These are phyloP conservation scores for Hemibagrus guttatus DNA, from an alignment of 2,797 vertebrate genomes.

Conservation along the genomic window DNA sequence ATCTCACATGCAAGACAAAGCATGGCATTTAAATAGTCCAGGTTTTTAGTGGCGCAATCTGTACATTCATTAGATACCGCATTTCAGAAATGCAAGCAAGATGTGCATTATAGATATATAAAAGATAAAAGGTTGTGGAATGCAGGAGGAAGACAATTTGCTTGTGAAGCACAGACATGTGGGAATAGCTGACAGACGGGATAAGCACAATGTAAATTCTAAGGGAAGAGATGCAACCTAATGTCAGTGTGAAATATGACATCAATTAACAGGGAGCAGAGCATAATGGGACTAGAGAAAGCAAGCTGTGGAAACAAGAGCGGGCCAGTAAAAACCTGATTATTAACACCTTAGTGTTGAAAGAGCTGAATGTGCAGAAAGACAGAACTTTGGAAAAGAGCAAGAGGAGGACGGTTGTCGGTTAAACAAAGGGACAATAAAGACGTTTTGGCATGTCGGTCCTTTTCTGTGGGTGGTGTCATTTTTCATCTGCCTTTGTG, in stretches of 20 bases:
- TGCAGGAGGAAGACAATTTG: conserved; percentile 47
- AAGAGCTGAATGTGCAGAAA: conserved; percentile 46
- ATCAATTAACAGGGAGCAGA: conserved; percentile 56
- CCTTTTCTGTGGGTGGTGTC: conserved; percentile 1
- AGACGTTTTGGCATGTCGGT: conserved; percentile 17
- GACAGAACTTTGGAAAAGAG: conserved; percentile 8
- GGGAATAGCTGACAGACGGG: conserved; percentile 56
- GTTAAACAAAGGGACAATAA: conserved; percentile 24
- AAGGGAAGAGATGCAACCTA: conserved; percentile 47
- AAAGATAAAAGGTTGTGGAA: conserved; percentile 22
- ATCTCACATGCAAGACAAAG: conserved; percentile 9
- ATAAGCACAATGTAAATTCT: conserved; percentile 52
- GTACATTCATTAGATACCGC: neutral
- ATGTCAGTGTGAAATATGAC: conserved; percentile 61
- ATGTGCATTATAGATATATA: neutral
- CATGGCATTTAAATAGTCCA: neutral
- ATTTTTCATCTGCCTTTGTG: conserved; percentile 6
- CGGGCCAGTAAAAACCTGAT: conserved; percentile 41
- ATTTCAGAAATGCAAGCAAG: neutral
- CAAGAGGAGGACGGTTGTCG: neutral
- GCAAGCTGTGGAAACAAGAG: conserved; percentile 43
- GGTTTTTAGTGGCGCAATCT: neutral
- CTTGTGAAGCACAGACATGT: conserved; percentile 52
- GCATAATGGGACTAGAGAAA: conserved; percentile 52
- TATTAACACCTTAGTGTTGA: conserved; percentile 48